Percentiles rank a stretch among this genome's conserved stretches.
phyloP scores from a whole-genome alignment of 2,888 invertebrate species.

The Xylota segnis region DNA sequence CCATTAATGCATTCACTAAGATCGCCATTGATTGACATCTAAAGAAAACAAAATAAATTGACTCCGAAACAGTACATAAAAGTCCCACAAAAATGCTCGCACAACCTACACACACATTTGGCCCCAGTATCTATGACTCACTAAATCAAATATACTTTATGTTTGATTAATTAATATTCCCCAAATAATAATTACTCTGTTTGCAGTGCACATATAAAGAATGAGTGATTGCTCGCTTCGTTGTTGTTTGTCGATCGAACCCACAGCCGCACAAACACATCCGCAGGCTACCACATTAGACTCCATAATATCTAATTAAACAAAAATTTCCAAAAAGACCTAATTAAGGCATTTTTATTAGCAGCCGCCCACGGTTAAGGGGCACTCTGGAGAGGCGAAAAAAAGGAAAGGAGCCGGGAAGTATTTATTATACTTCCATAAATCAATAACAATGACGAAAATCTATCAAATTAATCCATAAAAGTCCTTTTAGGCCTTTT shows the following conservation, averaged over 20 bases:
- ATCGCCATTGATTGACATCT: neutral
- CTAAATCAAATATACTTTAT: constrained; percentile 62
- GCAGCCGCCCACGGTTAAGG: neutral
- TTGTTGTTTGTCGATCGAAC: constrained; percentile 30
- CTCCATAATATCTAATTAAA: constrained; percentile 65
- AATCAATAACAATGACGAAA: constrained; percentile 72
- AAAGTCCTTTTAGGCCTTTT: constrained; percentile 60
- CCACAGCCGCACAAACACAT: constrained; percentile 8
- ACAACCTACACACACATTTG: neutral
- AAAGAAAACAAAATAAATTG: constrained; percentile 4
- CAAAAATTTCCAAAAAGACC: constrained; percentile 42
- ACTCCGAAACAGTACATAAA: neutral
- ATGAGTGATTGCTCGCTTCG: constrained; percentile 42
- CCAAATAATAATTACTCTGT: constrained; percentile 58
- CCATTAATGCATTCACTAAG: neutral
- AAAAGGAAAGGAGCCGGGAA: constrained; percentile 21
- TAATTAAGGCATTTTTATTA: constrained; percentile 62
- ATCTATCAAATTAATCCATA: constrained; percentile 70
- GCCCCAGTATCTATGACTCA: constrained; percentile 36
- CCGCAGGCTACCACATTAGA: constrained; percentile 34
- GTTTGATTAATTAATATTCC: constrained; percentile 71
- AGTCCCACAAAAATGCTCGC: constrained; percentile 6
- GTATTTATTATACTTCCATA: constrained; percentile 58
- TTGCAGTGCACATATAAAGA: constrained; percentile 39
- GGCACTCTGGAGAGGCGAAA: constrained; percentile 5